Conservation (phyloP, 2,113 vertebrate genomes). For the Nerophis ophidion region DNA sequence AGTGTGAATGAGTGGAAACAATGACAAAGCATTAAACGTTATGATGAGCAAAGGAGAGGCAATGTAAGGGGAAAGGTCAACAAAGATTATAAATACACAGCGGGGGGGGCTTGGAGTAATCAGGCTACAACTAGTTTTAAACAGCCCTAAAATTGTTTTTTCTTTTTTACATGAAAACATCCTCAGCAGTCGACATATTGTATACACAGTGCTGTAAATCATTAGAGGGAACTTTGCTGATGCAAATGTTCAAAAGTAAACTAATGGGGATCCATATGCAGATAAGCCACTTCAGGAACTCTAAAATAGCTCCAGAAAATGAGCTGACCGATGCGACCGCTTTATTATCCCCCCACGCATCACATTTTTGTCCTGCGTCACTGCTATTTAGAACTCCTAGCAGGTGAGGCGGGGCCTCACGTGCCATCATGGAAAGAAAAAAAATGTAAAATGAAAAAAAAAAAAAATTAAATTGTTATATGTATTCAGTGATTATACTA, state of each 20-base stretch:
- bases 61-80: slow-evolving; percentile 32
- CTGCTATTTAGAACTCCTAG: slow-evolving; percentile 54
- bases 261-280: slow-evolving; percentile 21
- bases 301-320: slow-evolving; percentile 29
- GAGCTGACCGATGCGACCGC: slow-evolving; percentile 2
- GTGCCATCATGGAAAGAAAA: too few relatives aligned
- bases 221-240: slow-evolving; percentile 32
- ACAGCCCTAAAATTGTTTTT: slow-evolving; percentile 4
- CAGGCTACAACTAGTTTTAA: slow-evolving; percentile 31
- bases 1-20: slow-evolving; percentile 56
- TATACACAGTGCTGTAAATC: slow-evolving; percentile 23
- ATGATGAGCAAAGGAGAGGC: slow-evolving; percentile 26
- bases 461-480: too few relatives aligned
- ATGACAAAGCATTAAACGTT: slow-evolving; percentile 48
- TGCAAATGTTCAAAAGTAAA: slow-evolving; percentile 43
- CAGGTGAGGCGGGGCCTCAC: too few relatives aligned
- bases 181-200: background rate
- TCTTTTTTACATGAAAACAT: background rate
- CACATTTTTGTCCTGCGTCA: slow-evolving; percentile 8
- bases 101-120: slow-evolving; percentile 28
- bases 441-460: too few relatives aligned
- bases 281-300: slow-evolving; percentile 20
- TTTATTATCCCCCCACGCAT: background rate
- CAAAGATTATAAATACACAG: slow-evolving; percentile 44
- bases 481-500: too few relatives aligned